Evolutionary conservation across 2,113 vertebrate species (phyloP).

Genomic region (Theristicus caerulescens): DNA sequence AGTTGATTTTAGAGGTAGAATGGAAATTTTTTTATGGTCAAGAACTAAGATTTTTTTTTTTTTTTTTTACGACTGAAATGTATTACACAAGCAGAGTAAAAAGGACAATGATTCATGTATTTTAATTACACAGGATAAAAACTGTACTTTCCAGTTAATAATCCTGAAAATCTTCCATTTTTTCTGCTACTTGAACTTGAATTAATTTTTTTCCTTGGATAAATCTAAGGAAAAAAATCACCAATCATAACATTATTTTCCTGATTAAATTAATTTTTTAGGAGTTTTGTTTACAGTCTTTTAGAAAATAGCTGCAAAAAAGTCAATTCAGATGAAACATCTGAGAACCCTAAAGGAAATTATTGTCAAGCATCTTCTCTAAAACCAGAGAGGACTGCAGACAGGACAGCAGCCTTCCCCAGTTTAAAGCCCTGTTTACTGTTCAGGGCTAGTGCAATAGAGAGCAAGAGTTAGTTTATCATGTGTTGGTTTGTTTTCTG

Average conservation of each 20-base stretch:
- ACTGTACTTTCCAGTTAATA: background rate
- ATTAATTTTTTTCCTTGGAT: background rate
- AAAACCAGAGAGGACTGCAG: background rate
- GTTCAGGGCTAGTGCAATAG: background rate
- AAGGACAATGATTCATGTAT: background rate
- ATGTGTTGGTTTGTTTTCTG: background rate
- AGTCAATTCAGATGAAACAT: background rate
- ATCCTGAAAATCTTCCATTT: background rate
- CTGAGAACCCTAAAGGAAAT: background rate
- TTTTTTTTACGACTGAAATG: background rate
- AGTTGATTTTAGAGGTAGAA: background rate
- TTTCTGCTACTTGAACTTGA: background rate
- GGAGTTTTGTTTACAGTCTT: background rate
- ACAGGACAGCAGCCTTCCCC: background rate
- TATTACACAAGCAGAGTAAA: background rate
- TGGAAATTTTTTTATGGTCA: background rate
- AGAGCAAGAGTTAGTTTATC: background rate
- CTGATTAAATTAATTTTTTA: background rate
- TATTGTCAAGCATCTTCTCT: background rate
- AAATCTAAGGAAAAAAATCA: background rate
- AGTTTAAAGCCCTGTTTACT: background rate
- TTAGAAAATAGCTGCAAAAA: background rate
- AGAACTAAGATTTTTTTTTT: background rate
- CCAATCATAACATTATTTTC: background rate
- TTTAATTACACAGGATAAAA: background rate